These are phyloP conservation scores for Plumapathes pennacea DNA, from an alignment of 92 coral and sea anemone species.

Conservation along the genomic window DNA sequence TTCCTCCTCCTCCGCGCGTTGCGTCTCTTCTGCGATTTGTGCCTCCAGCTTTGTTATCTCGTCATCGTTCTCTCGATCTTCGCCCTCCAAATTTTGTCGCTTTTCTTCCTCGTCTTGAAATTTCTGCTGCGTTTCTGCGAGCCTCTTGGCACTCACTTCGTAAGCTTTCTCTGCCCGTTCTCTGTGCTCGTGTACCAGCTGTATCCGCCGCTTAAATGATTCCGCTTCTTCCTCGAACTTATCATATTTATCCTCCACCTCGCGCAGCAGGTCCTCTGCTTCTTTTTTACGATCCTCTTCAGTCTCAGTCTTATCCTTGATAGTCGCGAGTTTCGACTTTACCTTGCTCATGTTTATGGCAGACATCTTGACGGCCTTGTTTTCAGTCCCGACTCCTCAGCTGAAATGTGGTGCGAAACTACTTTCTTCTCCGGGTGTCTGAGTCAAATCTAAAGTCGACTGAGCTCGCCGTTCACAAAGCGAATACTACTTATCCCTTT, in stretches of 20 bases:
- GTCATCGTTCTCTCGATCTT: slow-evolving; percentile 77
- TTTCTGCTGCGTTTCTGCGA: slow-evolving; percentile 22
- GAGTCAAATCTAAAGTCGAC: no score
- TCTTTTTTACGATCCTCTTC: slow-evolving; percentile 72
- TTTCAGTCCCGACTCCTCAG: no score
- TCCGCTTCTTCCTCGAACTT: slow-evolving; percentile 77
- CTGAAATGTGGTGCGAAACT: no score
- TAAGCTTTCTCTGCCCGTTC: slow-evolving; percentile 29
- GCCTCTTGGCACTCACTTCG: slow-evolving; percentile 33
- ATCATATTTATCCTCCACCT: slow-evolving; percentile 52
- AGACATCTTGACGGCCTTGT: slow-evolving; percentile 14
- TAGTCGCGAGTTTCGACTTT: slow-evolving; percentile 61
- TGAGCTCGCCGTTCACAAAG: no score
- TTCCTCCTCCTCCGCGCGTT: slow-evolving; percentile 53
- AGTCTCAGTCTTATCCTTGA: slow-evolving; percentile 77
- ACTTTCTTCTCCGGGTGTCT: no score
- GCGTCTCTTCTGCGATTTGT: slow-evolving; percentile 24
- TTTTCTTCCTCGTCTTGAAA: slow-evolving; percentile 54
- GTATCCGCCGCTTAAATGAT: slow-evolving; percentile 70
- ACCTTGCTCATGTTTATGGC: slow-evolving; percentile 56
- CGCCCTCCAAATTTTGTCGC: slow-evolving; percentile 71
- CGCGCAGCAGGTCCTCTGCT: slow-evolving; percentile 63
- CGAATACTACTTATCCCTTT: no score
- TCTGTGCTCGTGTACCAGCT: slow-evolving; percentile 51
- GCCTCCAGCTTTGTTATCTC: slow-evolving; percentile 61